Evolutionary conservation across 2,113 vertebrate genomes (phyloP).

Genomic region (Myiagra hebetior): DNA sequence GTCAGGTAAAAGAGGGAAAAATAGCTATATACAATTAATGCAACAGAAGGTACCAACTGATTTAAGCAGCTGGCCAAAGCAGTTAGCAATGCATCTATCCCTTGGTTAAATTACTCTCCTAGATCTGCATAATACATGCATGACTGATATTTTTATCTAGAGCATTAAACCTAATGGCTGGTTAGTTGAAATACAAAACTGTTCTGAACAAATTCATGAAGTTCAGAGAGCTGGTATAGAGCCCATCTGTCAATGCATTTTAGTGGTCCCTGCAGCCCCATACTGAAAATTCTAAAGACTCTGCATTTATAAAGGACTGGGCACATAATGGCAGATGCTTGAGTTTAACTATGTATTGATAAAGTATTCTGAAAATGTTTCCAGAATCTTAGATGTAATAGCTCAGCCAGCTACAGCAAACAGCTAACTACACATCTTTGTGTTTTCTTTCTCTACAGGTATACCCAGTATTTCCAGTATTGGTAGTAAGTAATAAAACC

Average conservation of each 20-base stretch:
- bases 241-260: slow-evolving; percentile 27
- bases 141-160: slow-evolving; percentile 17
- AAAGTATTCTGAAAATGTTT: neutral
- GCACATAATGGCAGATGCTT: neutral
- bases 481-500: slow-evolving; percentile 92
- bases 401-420: neutral
- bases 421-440: slow-evolving; percentile 43
- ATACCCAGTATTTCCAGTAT: slow-evolving; percentile 94
- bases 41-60: slow-evolving; percentile 74
- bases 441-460: slow-evolving; percentile 82
- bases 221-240: neutral
- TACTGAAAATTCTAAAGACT: neutral
- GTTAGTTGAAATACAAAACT: slow-evolving; percentile 17
- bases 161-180: slow-evolving; percentile 31
- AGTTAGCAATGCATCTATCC: slow-evolving; percentile 54
- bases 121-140: neutral
- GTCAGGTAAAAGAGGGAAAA: slow-evolving; percentile 74
- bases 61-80: slow-evolving; percentile 70
- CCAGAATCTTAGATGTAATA: neutral
- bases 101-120: neutral
- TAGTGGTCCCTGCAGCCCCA: neutral
- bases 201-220: slow-evolving; percentile 21
- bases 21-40: slow-evolving; percentile 78
- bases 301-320: neutral
- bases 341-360: neutral